A percentile compares a stretch with the other conserved stretches of the same genome.
Evolutionary conservation across 2,797 vertebrate species (phyloP).

Genomic region (Ctenosaura bakeri): DNA sequence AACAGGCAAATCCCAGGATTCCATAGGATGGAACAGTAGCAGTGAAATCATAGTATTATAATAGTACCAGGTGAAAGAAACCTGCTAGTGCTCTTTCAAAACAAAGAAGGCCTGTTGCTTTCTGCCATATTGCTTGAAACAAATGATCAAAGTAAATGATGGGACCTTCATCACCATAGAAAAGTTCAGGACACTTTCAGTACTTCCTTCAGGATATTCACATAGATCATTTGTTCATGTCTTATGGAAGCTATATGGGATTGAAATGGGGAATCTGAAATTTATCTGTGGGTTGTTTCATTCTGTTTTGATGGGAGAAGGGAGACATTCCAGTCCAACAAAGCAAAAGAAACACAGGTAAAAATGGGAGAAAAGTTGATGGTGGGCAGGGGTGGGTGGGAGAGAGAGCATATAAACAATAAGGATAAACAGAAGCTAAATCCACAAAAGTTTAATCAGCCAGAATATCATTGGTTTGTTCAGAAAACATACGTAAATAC

Average conservation of each 20-base stretch:
- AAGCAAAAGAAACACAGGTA: no score
- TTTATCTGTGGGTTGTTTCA: constrained; percentile 27
- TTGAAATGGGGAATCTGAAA: constrained; percentile 30
- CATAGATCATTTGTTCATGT: constrained; percentile 43
- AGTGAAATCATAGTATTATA: no score
- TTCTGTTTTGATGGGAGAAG: neutral
- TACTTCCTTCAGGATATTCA: constrained; percentile 28
- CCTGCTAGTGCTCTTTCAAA: constrained; percentile 55
- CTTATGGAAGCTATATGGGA: constrained; percentile 48
- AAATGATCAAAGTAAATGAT: constrained; percentile 35
- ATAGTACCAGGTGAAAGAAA: no score
- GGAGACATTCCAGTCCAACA: neutral
- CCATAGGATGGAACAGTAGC: no score
- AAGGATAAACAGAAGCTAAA: no score
- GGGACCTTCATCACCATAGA: constrained; percentile 54
- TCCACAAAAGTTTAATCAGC: no score
- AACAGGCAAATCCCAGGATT: no score
- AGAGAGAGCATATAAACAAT: no score
- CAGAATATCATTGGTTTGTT: no score
- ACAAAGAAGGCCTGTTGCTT: constrained; percentile 40
- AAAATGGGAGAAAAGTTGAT: no score
- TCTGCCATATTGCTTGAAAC: constrained; percentile 29
- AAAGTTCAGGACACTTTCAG: constrained; percentile 55
- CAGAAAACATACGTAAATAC: no score
- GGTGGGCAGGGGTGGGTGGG: no score